Evolutionary conservation across 2,888 invertebrate species (phyloP), one percentile per base, ranked within the genome.

Genomic region (Lasioglossum oenotherae): DNA sequence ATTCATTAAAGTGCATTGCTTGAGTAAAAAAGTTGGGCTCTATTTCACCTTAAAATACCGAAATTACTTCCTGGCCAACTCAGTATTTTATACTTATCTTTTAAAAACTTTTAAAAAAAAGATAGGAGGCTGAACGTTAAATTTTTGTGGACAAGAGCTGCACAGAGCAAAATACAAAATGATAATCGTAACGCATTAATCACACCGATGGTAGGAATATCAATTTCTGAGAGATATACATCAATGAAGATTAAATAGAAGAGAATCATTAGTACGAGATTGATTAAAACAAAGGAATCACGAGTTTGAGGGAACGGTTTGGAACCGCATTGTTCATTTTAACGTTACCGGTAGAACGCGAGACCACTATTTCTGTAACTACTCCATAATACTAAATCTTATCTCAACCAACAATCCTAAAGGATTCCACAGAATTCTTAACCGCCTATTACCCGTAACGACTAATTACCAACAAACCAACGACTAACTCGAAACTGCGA

Each of bases 401-500:
- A n/a, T n/a, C 71, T n/a, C 12, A 41, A 35, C 35, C 67, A 19
- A 72, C 74, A 60, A 80, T 49, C 31, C 71, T 71, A 71, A 71
- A 71, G 71, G 71, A 71, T 41, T 71, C 71, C 71, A n/a, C 12
- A 38, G 71, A 71, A 38, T 71, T 71, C 71, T 71, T 71, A 71
- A 41, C 71, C 41, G n/a, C n/a, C 71, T 71, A 71, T 71, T 71
- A 71, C 41, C 71, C n/a, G 38, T 71, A 71, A 71, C 71, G 71
- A 71, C 71, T 71, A 71, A 71, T 71, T 71, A 71, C 71, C 71
- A 38, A 41, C 71, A 71, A 71, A 71, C 71, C 71, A 71, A 71
- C 71, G 71, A 41, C 41, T n/a, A 71, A 41, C 71, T 41, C 71
- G 38, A n/a, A 71, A 5, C 71, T 41, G 38, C 12, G 41, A 71